These are phyloP conservation scores for Zaprionus ornatus DNA, from an alignment of 1,140 invertebrate species.

Conservation along the genomic window DNA sequence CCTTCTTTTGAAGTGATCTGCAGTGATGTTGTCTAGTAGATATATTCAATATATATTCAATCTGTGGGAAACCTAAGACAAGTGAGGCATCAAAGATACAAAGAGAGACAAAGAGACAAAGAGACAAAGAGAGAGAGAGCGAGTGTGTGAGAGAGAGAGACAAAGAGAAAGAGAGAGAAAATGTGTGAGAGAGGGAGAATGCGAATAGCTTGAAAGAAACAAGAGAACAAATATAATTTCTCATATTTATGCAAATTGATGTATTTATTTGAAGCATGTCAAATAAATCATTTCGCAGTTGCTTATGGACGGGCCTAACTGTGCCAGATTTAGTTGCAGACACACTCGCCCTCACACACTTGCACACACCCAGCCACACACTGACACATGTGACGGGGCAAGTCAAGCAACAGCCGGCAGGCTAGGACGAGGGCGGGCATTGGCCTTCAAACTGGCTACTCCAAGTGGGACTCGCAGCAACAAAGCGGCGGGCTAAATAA, in stretches of 20 bases:
- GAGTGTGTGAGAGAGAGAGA: not conserved
- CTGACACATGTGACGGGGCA: not conserved
- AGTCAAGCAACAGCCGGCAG: constrained; percentile 11
- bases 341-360: not conserved
- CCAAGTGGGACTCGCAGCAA: constrained; percentile 37
- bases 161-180: not conserved
- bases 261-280: constrained; percentile 6
- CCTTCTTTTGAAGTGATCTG: no score
- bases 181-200: not conserved
- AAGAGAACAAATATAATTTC: not conserved
- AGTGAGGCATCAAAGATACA: not conserved
- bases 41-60: not conserved
- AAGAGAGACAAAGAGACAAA: not conserved
- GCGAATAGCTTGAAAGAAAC: not conserved
- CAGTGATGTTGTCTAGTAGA: no score
- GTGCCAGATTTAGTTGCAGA: not conserved
- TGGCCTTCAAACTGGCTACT: constrained; percentile 34
- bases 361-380: not conserved
- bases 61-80: not conserved
- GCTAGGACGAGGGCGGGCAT: not conserved
- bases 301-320: not conserved
- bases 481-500: constrained; percentile 54
- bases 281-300: constrained; percentile 2
- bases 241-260: constrained; percentile 8
- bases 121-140: not conserved